Evolutionary conservation across 2,888 invertebrate species (phyloP).

Genomic region (Epiperipatus broadwayi): DNA sequence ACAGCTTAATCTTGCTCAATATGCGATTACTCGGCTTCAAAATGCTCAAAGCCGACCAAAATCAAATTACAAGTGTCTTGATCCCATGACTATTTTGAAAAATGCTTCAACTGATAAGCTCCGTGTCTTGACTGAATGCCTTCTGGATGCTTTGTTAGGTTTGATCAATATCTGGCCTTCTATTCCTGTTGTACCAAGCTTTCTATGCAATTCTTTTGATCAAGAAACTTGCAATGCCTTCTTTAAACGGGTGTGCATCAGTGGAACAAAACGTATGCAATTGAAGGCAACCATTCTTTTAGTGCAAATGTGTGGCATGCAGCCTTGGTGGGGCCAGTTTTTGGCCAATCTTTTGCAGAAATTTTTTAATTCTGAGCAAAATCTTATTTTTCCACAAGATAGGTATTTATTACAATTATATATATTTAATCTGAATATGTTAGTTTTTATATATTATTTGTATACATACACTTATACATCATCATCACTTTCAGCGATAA

Average conservation of each 20-base stretch:
- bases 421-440: constrained; percentile 7
- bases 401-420: constrained; percentile 39
- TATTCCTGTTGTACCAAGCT: constrained; percentile 20
- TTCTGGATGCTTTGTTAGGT: constrained; percentile 54
- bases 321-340: constrained; percentile 74
- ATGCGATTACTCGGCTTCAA: constrained; percentile 53
- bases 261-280: constrained; percentile 56
- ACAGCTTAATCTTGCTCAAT: constrained; percentile 62
- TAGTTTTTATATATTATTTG: neutral
- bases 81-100: neutral
- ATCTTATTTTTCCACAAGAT: constrained; percentile 62
- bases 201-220: constrained; percentile 23
- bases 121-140: constrained; percentile 54
- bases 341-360: constrained; percentile 58
- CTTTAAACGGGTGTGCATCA: constrained; percentile 52
- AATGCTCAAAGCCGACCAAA: constrained; percentile 27
- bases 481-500: no score
- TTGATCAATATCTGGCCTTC: constrained; percentile 31
- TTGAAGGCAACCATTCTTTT: constrained; percentile 54
- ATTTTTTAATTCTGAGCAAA: constrained; percentile 57
- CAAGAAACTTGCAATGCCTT: constrained; percentile 35
- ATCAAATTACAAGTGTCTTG: constrained; percentile 9
- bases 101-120: constrained; percentile 58
- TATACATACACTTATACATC: no score
- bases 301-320: constrained; percentile 52